Conservation (phyloP, 2,888 invertebrate species). For the Dryobotodes eremita region DNA sequence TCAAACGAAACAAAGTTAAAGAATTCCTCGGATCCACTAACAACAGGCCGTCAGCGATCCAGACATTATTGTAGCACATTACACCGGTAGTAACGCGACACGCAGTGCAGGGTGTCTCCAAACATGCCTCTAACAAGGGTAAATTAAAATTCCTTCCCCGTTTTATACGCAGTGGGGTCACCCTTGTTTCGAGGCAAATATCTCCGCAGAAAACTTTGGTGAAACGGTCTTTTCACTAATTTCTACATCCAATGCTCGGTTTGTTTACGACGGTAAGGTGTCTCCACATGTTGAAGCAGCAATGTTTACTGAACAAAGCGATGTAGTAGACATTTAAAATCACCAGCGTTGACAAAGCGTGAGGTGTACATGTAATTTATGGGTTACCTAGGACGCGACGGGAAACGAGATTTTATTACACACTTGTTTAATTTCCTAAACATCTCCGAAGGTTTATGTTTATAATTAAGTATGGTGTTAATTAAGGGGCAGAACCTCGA, state of each 20-base stretch:
- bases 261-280: neutral
- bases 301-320: slow-evolving; percentile 20
- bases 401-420: slow-evolving; percentile 80
- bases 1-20: slow-evolving; percentile 61
- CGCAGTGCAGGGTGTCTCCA: slow-evolving; percentile 67
- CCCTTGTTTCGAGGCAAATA: slow-evolving; percentile 70
- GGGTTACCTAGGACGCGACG: slow-evolving; percentile 72
- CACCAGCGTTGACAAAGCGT: slow-evolving; percentile 66
- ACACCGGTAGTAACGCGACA: slow-evolving; percentile 65
- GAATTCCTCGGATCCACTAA: slow-evolving; percentile 60
- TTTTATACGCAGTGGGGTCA: slow-evolving; percentile 77
- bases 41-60: slow-evolving; percentile 54
- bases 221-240: neutral
- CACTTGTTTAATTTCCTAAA: slow-evolving; percentile 80
- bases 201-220: slow-evolving; percentile 40
- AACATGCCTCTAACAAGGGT: slow-evolving; percentile 83
- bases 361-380: slow-evolving; percentile 76
- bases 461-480: slow-evolving; percentile 72
- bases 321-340: slow-evolving; percentile 22
- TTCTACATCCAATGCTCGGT: slow-evolving; percentile 21
- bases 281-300: neutral
- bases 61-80: slow-evolving; percentile 71
- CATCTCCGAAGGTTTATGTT: slow-evolving; percentile 71
- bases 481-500: slow-evolving; percentile 65
- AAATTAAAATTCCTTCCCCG: slow-evolving; percentile 85